Evolutionary conservation across 2,113 vertebrate species (phyloP).

Genomic region (Meriones unguiculatus): DNA sequence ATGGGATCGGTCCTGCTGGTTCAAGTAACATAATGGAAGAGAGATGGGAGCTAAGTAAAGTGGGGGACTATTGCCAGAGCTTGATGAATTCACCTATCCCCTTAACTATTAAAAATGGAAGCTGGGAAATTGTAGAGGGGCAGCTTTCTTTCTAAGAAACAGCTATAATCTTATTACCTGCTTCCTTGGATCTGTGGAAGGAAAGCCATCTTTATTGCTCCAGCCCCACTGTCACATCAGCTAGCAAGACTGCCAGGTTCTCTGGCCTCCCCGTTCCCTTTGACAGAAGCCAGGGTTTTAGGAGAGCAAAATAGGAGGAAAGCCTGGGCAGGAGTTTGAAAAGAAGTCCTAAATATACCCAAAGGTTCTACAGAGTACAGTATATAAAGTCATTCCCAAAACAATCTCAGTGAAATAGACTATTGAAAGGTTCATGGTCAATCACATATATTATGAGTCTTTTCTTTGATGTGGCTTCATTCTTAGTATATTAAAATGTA

Average conservation of each 20-base stretch:
- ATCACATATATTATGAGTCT: neutral
- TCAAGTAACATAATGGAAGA: neutral
- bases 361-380: neutral
- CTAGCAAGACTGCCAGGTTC: too few relatives aligned
- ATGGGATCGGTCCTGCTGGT: neutral
- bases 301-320: neutral
- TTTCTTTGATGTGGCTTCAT: neutral
- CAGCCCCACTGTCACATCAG: neutral
- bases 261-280: fast-evolving
- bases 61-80: neutral
- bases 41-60: neutral
- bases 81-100: neutral
- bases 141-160: neutral
- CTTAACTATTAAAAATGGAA: neutral
- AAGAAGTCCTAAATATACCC: neutral
- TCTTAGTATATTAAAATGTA: slow-evolving; percentile 3
- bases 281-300: neutral
- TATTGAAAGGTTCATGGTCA: neutral
- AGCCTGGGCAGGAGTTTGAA: neutral
- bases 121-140: neutral
- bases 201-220: too few relatives aligned
- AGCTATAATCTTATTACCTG: neutral
- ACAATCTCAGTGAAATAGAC: neutral
- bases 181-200: neutral
- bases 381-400: neutral